A percentile compares a stretch with the other conserved stretches of the same genome.
phyloP scores from a whole-genome alignment of 2,797 vertebrate species.

The Pitangus sulphuratus region DNA sequence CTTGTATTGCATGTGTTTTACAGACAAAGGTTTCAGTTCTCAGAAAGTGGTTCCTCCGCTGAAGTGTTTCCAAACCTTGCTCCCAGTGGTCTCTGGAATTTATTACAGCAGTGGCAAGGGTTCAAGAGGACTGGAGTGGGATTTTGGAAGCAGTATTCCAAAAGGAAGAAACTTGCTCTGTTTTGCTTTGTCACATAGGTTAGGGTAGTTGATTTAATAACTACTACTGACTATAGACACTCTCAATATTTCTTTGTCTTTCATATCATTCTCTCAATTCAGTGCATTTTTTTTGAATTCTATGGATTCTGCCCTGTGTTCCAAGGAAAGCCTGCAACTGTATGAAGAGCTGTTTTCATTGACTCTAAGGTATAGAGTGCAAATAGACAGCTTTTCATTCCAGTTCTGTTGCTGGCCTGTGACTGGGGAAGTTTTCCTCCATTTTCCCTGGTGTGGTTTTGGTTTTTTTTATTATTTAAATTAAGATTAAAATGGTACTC shows the following conservation, averaged over 20 bases:
- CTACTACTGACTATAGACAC: background rate
- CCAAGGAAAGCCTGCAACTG: background rate
- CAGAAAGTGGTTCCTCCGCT: background rate
- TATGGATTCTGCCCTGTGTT: background rate
- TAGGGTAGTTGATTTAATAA: background rate
- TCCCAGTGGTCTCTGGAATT: background rate
- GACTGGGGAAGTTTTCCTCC: background rate
- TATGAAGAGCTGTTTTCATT: background rate
- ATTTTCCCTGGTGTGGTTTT: background rate
- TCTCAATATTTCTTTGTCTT: background rate
- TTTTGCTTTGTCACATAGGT: background rate
- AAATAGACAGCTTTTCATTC: background rate
- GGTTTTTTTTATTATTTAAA: background rate
- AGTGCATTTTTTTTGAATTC: background rate
- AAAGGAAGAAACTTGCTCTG: background rate
- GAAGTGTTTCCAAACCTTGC: background rate
- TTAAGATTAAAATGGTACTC: background rate
- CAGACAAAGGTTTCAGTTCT: constrained; percentile 4
- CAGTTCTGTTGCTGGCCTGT: background rate
- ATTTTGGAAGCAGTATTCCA: background rate
- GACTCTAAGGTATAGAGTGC: background rate
- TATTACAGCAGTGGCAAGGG: background rate
- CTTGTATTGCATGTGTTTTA: background rate
- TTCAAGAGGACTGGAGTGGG: background rate
- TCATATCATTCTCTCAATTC: background rate